Base-by-base conservation (phyloP, 2,113 vertebrate species). In the Platycercus adscitus region DNA sequence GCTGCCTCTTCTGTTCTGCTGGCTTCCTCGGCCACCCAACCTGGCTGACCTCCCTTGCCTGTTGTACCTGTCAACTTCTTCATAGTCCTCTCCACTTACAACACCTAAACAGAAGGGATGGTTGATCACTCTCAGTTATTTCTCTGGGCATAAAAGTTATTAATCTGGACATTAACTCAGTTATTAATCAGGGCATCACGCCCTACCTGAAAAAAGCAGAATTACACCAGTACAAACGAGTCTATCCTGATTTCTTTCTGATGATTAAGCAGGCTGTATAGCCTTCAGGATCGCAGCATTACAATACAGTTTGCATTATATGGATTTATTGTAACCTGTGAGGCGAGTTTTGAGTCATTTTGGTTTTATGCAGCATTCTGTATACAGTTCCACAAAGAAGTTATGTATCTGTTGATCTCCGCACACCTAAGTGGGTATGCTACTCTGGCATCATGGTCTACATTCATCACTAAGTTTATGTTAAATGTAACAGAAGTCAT, bases 1-100 rank as follows among this genome's bases (percentile, higher is more conserved):
- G 98, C 99, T 99, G 90, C 98, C 98, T 96, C 98, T 98, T 64
- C 98, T 96, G 96, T 99, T 99, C 95, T 99, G 99, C 88, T 98
- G 99, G 41, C 96, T 97, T 53, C 98, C 98, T 13, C 98, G 98
- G 61, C 97, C 93, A 10, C 98, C 95, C 66, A 98, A 64, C 95
- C 98, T 98, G 92, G 96, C 78, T 0, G 95, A 83, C 49, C 99
- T 98, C 80, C 90, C 96, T 25, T 98, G 98, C 83, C 99, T 98
- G 97, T 98, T 98, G 84, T 97, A 98, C 79, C 99, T 97, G 83
- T 99, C 98, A 68, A 98, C 95, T 84, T 99, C 99, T 78, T 99
- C 99, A 4, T 98, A 99, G 96, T 99, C 99, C 58, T 99, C 99
- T 5, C 98, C 98, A 26, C 98, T 77, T 60, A 99, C 49, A 24